Evolutionary conservation across 2,888 invertebrate genomes (phyloP), one percentile per base, ranked within the genome.

Genomic region (Hydriomena furcata): DNA sequence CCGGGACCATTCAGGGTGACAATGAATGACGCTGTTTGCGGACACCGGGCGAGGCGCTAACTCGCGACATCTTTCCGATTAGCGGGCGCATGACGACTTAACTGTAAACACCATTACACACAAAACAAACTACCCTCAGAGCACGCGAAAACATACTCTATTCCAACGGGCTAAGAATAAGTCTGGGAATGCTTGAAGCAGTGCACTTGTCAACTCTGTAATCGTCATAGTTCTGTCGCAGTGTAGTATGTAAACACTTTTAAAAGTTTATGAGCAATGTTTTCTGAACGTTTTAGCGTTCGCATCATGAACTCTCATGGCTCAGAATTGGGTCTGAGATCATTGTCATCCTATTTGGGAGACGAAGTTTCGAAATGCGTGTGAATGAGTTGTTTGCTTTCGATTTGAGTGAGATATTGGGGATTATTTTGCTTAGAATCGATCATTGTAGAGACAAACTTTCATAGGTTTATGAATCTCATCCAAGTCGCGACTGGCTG

Each of bases 31-130:
- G 60, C 42, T 88, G 84, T 90, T 86, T 86, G 79, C 73, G 85
- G 82, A 89, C 88, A 86, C 88, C 88, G 80, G 84, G 88, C 79
- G 79, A 90, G 89, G 87, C 84, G 90, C 86, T 90, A 90, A 90
- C 86, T 72, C 76, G 87, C 82, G 85, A 89, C 84, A 75, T 81
- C 80, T 82, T 72, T 75, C 69, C 82, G 83, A 82, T 87, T 88
- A 88, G 88, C 86, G 71, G 71, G 79, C 58, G 70, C 76, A 83
- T 81, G 88, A 84, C 88, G 86, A 83, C 72, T 76, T 86, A 88
- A 88, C 88, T 83, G 88, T 87, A 87, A 84, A 88, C 85, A 87
- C 84, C 76, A 81, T 86, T 82, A 87, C 86, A 41, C 36, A 52
- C 57, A 61, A 43, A 72, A 58, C 47, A 43, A 52, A 38, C 38